Conservation (phyloP, 2,888 invertebrate genomes). For the Cryptus viduatorius region DNA sequence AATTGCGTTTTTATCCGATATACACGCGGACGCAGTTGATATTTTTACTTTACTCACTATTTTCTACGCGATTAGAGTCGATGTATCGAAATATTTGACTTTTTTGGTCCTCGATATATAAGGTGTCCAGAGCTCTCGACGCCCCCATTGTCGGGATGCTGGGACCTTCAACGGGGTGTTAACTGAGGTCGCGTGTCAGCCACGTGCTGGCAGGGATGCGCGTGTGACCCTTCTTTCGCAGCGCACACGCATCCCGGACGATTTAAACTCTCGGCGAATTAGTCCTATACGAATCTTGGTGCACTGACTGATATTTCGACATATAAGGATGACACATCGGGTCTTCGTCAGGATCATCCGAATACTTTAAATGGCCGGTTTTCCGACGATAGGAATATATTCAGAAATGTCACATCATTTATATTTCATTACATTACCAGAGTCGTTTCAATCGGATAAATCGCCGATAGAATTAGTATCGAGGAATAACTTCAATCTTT, state of each 20-base stretch:
- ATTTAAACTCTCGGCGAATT: constrained; percentile 68
- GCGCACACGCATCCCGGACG: constrained; percentile 69
- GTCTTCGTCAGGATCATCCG: constrained; percentile 40
- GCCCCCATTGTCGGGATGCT: constrained; percentile 40
- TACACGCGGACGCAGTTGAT: not conserved
- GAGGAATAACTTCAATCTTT: constrained; percentile 48
- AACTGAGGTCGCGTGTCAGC: constrained; percentile 77
- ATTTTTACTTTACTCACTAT: not conserved
- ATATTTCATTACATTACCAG: constrained; percentile 5
- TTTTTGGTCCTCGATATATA: constrained; percentile 58
- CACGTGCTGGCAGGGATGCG: constrained; percentile 74
- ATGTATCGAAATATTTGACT: constrained; percentile 43
- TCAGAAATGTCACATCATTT: constrained; percentile 29
- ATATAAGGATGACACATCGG: constrained; percentile 72
- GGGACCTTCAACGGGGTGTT: constrained; percentile 63
- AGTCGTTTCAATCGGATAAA: not conserved
- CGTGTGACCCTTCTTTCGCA: constrained; percentile 73
- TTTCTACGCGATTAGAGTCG: constrained; percentile 21
- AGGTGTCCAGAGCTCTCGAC: constrained; percentile 69
- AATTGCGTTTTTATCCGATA: not conserved
- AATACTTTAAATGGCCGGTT: constrained; percentile 33
- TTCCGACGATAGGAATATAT: constrained; percentile 1
- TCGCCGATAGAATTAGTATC: constrained; percentile 73
- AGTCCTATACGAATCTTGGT: constrained; percentile 42
- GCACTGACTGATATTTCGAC: constrained; percentile 54